Evolutionary conservation across 35 echinoderm and acorn worm species (phyloP).

Genomic region (Lytechinus variegatus): DNA sequence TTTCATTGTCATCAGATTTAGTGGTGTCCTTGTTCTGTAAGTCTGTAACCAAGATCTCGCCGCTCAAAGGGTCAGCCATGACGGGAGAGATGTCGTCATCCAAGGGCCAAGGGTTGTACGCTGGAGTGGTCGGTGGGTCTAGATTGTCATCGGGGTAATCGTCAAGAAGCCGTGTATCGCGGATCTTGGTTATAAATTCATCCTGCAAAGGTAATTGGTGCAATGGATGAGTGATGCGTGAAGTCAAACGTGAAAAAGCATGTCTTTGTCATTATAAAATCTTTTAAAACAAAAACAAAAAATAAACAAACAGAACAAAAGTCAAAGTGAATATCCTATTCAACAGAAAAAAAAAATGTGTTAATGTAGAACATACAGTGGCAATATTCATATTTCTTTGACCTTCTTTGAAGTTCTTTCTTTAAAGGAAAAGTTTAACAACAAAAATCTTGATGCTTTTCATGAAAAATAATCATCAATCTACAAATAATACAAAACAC

Average conservation of each 20-base stretch:
- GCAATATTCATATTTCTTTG: neutral
- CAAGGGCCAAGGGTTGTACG: slow-evolving; percentile 34
- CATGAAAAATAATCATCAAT: too few species aligned
- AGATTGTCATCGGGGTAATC: slow-evolving; percentile 36
- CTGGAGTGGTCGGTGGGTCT: neutral
- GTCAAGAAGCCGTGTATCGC: slow-evolving; percentile 8
- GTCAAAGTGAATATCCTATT: neutral
- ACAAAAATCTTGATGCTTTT: too few species aligned
- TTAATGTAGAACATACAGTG: neutral
- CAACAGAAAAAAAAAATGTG: too few species aligned
- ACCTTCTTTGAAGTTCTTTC: neutral
- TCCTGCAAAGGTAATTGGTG: slow-evolving; percentile 40
- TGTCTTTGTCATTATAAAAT: neutral
- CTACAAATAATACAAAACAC: too few species aligned
- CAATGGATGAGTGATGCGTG: slow-evolving; percentile 4
- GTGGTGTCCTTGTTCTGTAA: neutral
- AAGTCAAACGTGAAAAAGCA: neutral
- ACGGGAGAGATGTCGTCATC: neutral
- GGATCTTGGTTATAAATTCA: slow-evolving; percentile 44
- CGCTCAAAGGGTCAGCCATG: slow-evolving; percentile 47
- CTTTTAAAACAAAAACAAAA: neutral
- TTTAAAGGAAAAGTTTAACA: too few species aligned
- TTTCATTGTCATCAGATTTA: neutral
- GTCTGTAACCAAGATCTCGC: slow-evolving; percentile 38
- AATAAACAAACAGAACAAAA: neutral